Percentiles rank a stretch among this genome's conserved stretches.
phyloP scores from a whole-genome alignment of 2,888 invertebrate species.

The Cynaeus angustus region DNA sequence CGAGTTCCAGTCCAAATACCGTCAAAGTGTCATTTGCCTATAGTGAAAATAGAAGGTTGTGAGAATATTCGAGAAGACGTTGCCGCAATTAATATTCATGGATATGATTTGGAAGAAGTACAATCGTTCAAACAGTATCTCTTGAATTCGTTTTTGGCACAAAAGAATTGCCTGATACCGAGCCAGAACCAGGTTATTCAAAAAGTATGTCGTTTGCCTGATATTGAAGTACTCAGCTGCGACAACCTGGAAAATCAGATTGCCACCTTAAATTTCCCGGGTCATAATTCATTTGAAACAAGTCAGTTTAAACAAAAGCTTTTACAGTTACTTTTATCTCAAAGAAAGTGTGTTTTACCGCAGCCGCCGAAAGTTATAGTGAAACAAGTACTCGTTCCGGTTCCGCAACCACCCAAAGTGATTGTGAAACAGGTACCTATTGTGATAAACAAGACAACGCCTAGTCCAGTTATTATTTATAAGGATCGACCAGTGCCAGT shows the following conservation, averaged over 20 bases:
- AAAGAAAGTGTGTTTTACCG: not conserved
- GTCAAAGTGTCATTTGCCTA: not conserved
- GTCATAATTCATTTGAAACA: not conserved
- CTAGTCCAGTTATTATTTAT: not conserved
- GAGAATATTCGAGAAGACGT: not conserved
- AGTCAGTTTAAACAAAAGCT: too few species aligned
- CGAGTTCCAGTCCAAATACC: not conserved
- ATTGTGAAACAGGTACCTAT: conserved; percentile 33
- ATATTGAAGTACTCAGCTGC: not conserved
- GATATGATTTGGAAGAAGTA: not conserved
- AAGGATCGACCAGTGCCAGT: too few species aligned
- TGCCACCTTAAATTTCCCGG: not conserved
- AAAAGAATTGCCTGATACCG: too few species aligned
- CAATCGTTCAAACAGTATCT: not conserved
- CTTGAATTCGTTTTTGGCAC: not conserved
- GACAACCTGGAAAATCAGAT: conserved; percentile 5
- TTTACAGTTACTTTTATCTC: too few species aligned
- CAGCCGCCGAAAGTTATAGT: not conserved
- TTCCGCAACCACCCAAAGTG: conserved; percentile 17
- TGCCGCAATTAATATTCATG: not conserved
- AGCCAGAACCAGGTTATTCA: too few species aligned
- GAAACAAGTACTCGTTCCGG: conserved; percentile 8
- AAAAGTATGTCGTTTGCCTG: not conserved
- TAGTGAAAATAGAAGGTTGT: not conserved
- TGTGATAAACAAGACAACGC: not conserved